phyloP scores from a whole-genome alignment of 2,888 invertebrate species.

The Neoaliturus tenellus region DNA sequence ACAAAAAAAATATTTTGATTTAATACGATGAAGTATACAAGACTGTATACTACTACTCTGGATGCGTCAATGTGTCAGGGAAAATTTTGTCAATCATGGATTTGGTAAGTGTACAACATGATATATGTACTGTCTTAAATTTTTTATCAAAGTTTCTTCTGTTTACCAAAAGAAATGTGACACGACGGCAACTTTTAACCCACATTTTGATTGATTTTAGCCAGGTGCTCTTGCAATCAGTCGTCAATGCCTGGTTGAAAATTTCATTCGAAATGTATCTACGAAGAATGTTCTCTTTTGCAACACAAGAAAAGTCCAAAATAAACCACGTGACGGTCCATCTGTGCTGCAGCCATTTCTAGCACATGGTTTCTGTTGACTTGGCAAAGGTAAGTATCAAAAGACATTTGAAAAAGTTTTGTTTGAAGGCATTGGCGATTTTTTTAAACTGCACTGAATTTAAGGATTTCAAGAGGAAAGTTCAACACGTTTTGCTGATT shows the following conservation, averaged over 20 bases:
- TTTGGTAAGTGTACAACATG: not conserved
- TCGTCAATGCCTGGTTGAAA: not conserved
- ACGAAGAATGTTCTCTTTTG: not conserved
- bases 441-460: not conserved
- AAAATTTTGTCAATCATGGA: not conserved
- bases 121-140: not conserved
- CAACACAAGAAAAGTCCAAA: not conserved
- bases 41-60: not conserved
- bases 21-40: too few relatives aligned
- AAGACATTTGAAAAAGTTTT: not conserved
- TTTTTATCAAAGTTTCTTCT: not conserved
- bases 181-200: not conserved
- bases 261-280: not conserved
- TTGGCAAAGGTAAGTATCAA: not conserved
- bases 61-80: not conserved
- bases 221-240: not conserved
- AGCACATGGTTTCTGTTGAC: not conserved
- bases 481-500: too few relatives aligned
- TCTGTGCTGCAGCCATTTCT: not conserved
- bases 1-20: too few relatives aligned
- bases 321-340: not conserved
- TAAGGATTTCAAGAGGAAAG: not conserved
- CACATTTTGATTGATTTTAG: not conserved
- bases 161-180: not conserved
- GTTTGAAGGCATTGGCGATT: not conserved